Evolutionary conservation across 2,888 invertebrate species (phyloP).

Genomic region (Odontothrips loti): DNA sequence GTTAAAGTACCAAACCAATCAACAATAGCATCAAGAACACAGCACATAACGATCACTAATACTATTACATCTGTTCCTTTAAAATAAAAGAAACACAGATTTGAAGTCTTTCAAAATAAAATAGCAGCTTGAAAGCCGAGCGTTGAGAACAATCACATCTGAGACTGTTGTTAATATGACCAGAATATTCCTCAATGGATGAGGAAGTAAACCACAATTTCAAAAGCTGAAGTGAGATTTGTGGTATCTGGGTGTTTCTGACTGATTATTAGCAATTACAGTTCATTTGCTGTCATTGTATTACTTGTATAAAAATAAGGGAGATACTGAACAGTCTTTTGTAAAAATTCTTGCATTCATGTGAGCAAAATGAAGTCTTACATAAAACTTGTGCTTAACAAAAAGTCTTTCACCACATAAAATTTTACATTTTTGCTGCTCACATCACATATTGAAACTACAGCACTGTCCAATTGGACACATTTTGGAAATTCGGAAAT

Average conservation of each 20-base stretch:
- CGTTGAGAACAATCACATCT: not conserved
- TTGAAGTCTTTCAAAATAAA: not conserved
- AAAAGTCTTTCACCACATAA: not conserved
- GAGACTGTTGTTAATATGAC: no score
- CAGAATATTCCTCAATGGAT: no score
- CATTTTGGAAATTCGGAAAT: not conserved
- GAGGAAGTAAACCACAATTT: no score
- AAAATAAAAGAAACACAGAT: not conserved
- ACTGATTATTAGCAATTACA: no score
- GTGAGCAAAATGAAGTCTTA: slow-evolving; percentile 12
- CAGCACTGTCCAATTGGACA: not conserved
- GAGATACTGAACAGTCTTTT: not conserved
- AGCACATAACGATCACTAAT: not conserved
- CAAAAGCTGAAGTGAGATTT: no score
- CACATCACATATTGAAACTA: not conserved
- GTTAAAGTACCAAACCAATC: slow-evolving; percentile 26
- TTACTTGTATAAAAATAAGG: slow-evolving; percentile 16
- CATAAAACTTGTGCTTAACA: not conserved
- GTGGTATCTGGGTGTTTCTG: no score
- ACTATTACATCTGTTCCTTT: not conserved
- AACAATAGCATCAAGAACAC: not conserved
- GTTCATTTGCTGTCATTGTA: no score
- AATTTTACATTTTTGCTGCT: not conserved
- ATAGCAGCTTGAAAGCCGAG: not conserved
- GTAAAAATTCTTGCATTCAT: slow-evolving; percentile 5